Evolutionary conservation across 1,140 invertebrate genomes (phyloP), one percentile per base, ranked within the genome.

Genomic region (Drosophila rhopaloa): DNA sequence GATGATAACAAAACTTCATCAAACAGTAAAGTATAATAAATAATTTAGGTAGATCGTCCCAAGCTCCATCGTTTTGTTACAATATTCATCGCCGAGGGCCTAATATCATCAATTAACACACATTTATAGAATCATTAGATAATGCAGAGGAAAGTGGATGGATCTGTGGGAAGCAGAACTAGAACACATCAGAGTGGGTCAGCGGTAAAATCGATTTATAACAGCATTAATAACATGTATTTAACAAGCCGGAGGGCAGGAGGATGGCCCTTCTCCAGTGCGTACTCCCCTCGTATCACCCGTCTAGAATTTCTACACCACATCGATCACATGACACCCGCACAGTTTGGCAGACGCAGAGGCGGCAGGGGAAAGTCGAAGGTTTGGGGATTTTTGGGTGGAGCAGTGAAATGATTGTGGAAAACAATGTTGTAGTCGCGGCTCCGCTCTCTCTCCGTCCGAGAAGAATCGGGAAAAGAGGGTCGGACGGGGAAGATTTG

Each of bases 241-340:
- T 88, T 83, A 77, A 35, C 60, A 67, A 14, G 51, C 60, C 61
- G 11, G 38, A 70, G 73, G 75, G 47, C 59, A 38, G 38, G 29
- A 19, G 38, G 13, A 10, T 46, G 40, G 32, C 48, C 48, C 48
- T 41, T 9, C n/a, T 32, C 29, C 9, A 10, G 1, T 5, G n/a
- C 8, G 24, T 9, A 54, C 8, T 56, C 14, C 54, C 54, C 54
- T 29, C 14, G 24, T 29, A 38, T 38, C 37, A 60, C 60, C 60
- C 37, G 62, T 48, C 37, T 14, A 44, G 46, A 62, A 63, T 48
- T 50, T 79, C 60, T 41, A 40, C 46, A 47, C 43, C 71, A 73
- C 79, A 88, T 83, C 83, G 80, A 88, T 88, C 83, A 83, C 72
- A 83, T 83, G 67, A 89, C 83, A 88, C 84, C 84, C 83, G 84